Base-by-base conservation (phyloP, 2,888 invertebrate species). In the Ernsta delagoae region DNA sequence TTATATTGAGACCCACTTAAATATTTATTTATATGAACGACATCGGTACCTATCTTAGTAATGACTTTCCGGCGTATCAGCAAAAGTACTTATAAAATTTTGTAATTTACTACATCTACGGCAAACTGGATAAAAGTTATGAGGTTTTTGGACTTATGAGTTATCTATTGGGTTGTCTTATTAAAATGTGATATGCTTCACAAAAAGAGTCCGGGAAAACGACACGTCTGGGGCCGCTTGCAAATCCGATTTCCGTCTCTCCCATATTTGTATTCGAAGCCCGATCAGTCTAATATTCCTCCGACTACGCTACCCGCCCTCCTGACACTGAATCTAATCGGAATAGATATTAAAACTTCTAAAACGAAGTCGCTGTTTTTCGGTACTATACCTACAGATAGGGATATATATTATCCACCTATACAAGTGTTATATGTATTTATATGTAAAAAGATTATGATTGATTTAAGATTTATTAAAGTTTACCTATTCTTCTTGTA, bases 261-360 rank as follows among this genome's bases (percentile, higher is more conserved):
- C 87, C 90, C 89, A 90, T 92, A 93, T 92, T 92, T 92, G 92
- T 92, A 92, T 92, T 92, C 91, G 89, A 87, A 87, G 82, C 90
- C 86, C 86, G 90, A 92, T 91, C 88, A 89, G 83, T 91, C 92
- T 92, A 90, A 93, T 92, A 92, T 91, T 92, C 92, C 89, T 88
- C 89, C 89, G 88, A 86, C 89, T 89, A 87, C 85, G 83, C 88
- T 91, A 91, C 90, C 90, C 88, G 83, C 89, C 89, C 90, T 90
- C 90, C 86, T 93, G 90, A 90, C 92, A 92, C 92, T 90, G 92
- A 91, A 93, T 92, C 93, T 90, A 92, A 93, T 93, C 92, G 91
- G 93, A 92, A 93, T 92, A 90, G 91, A 93, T 94, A 94, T 93
- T 93, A 94, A 93, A 93, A 93, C 88, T 91, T 84, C 88, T 88